These are phyloP conservation scores for Rhadinocentrus ornatus DNA, from an alignment of 2,797 vertebrate species.

Conservation along the genomic window DNA sequence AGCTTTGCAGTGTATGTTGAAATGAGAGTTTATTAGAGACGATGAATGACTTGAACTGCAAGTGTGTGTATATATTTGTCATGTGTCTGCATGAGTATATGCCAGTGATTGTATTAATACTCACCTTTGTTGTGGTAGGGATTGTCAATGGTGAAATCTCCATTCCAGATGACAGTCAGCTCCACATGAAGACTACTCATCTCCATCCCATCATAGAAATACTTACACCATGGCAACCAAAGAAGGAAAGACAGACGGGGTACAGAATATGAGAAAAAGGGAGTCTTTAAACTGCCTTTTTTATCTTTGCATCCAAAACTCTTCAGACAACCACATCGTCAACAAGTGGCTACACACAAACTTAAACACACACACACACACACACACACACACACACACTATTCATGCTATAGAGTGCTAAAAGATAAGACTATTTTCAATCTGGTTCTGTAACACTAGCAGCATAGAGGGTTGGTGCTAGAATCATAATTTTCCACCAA, in stretches of 20 bases:
- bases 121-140: constrained; percentile 97
- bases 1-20: constrained; percentile 47
- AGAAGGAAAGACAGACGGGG: constrained; percentile 41
- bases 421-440: constrained; percentile 48
- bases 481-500: constrained; percentile 70
- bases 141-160: constrained; percentile 99
- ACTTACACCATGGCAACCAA: constrained; percentile 84
- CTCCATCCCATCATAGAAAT: constrained; percentile 97
- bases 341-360: constrained; percentile 57
- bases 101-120: not conserved
- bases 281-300: constrained; percentile 50
- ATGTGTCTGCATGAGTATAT: not conserved
- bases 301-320: constrained; percentile 51
- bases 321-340: constrained; percentile 30
- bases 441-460: constrained; percentile 50
- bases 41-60: not conserved
- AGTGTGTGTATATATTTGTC: not conserved
- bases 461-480: constrained; percentile 45
- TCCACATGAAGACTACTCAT: constrained; percentile 97
- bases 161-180: constrained; percentile 97
- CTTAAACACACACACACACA: constrained; percentile 18
- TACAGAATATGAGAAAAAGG: constrained; percentile 28
- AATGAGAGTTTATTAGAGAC: constrained; percentile 46
- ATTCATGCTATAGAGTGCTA: constrained; percentile 70
- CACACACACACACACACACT: constrained; percentile 3